Base-by-base conservation (phyloP, 2,888 invertebrate genomes). In the Malthinus seriepunctatus region DNA sequence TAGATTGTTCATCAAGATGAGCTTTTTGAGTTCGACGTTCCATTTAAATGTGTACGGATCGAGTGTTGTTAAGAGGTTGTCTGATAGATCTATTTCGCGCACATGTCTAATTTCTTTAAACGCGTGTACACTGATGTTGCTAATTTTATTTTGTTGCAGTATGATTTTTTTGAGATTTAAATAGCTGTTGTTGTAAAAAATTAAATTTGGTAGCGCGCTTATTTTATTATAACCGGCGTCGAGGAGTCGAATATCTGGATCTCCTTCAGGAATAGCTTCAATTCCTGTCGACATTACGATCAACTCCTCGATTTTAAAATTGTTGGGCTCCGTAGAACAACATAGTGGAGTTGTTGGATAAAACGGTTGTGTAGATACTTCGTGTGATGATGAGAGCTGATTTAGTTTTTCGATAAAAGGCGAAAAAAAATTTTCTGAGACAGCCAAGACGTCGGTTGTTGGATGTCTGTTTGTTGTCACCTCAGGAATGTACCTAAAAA, bases 151-250 rank as follows among this genome's bases (percentile, higher is more conserved):
- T 54, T 75, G 73, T 15, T 70, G 65, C 46, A 78, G 55, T 47
- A 72, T 71, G 23, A 78, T 65, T 38, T 65, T 70, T 10, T 68
- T 65, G 32, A 77, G 58, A 11, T 68, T 63, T 47, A 65, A 68
- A 64, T 74, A 78, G 15, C 67, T 69, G 51, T 73, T 74, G 55
- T 72, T 64, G 52, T 67, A 65, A 64, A 78, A 77, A 9, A 71
- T 67, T 62, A 66, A 70, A 0, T 70, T 67, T 7, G 70, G 67
- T 9, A 77, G 66, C 4, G 54, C 47, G 6, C 63, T 48, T 32
- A 77, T 69, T 47, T 71, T 65, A 57, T 77, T 77, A 68, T 76
- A 77, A 11, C 72, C 73, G 12, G 74, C 62, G 54, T 76, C 73
- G 2, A 74, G 47, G 10, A 56, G 59, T 31, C 58, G 68, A n/a